A percentile compares a stretch with the other conserved stretches of the same genome.
phyloP scores from a whole-genome alignment of 1,140 invertebrate genomes.

The Doryteuthis pealeii region DNA sequence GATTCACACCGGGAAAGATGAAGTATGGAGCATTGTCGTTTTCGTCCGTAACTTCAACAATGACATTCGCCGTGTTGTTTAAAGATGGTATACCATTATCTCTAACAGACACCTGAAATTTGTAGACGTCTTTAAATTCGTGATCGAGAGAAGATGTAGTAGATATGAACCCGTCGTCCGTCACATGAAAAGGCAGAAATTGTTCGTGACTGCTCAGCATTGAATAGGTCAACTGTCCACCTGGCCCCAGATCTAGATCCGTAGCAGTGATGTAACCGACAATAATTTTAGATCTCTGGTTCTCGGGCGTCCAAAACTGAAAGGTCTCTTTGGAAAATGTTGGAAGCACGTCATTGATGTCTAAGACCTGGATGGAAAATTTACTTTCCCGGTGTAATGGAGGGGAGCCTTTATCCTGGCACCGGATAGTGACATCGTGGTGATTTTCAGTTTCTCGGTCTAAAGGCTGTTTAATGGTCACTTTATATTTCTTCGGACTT shows the following conservation, averaged over 20 bases:
- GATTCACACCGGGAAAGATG: no score
- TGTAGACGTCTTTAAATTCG: no score
- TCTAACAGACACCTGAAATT: no score
- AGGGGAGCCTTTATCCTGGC: constrained; percentile 20
- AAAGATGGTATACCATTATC: no score
- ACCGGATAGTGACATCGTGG: constrained; percentile 20
- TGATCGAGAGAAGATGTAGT: no score
- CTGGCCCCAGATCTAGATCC: constrained; percentile 19
- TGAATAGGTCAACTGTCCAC: no score
- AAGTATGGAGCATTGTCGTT: no score
- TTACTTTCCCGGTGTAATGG: constrained; percentile 10
- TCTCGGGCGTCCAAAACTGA: constrained; percentile 26
- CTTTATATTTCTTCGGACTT: constrained; percentile 24
- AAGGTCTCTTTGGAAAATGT: constrained; percentile 22
- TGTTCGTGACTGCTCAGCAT: no score
- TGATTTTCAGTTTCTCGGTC: constrained; percentile 15
- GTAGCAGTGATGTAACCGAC: constrained; percentile 28
- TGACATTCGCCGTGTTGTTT: no score
- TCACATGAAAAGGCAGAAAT: no score
- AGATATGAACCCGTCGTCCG: no score
- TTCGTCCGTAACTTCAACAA: no score
- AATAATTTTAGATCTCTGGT: constrained; percentile 17
- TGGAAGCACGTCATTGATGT: constrained; percentile 28
- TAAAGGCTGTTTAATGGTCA: constrained; percentile 15
- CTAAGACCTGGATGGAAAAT: constrained; percentile 21